Evolutionary conservation across 2,888 invertebrate species (phyloP).

Genomic region (Idaea dimidiata): DNA sequence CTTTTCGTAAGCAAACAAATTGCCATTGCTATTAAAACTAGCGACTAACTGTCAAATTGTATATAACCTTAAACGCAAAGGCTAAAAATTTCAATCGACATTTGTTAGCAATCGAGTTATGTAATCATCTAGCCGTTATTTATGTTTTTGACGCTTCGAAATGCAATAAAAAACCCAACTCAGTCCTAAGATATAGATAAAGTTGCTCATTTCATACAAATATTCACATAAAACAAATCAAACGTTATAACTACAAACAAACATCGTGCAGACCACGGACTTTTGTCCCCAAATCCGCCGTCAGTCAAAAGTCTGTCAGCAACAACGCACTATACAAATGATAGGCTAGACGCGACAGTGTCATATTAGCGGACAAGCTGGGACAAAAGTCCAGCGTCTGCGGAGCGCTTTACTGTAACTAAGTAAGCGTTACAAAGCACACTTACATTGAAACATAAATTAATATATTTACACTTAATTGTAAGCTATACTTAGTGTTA

Average conservation of each 20-base stretch:
- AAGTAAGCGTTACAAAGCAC: background rate
- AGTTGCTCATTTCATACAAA: background rate
- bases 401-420: background rate
- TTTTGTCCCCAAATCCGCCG: background rate
- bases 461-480: slow-evolving; percentile 1
- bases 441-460: background rate
- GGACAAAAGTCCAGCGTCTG: background rate
- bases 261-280: background rate
- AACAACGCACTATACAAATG: background rate
- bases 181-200: background rate
- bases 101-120: no score
- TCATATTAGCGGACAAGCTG: background rate
- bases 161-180: background rate
- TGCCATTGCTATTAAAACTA: no score
- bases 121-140: no score
- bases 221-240: background rate
- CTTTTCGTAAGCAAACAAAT: no score
- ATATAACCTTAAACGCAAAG: no score
- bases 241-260: background rate
- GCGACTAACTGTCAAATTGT: no score
- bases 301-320: background rate
- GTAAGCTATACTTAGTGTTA: background rate
- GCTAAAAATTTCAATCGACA: no score
- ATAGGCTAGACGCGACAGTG: background rate
- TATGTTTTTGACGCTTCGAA: background rate